Evolutionary conservation across 2,797 vertebrate genomes (phyloP), one percentile per base, ranked within the genome.

Genomic region (Halcyon chelicuti): DNA sequence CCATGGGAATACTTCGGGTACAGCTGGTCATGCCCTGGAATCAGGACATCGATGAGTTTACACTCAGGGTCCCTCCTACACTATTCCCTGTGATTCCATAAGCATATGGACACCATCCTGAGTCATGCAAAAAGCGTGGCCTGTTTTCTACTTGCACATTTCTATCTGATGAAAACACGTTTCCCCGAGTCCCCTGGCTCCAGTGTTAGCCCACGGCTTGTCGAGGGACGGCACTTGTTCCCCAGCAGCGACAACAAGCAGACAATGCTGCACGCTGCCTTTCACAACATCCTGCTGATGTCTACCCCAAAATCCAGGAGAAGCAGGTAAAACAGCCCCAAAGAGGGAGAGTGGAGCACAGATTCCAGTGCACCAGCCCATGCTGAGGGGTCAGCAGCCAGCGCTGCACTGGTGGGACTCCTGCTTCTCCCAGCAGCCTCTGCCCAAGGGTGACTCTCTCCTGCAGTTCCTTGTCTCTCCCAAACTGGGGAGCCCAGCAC

Each of bases 291-390:
- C 9, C 26, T 16, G 37, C 10, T 7, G 2, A 5, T 2, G 6
- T 3, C 37, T 33, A 4, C 17, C 8, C 44, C 31, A 5, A n/a
- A 22, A 68, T 29, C 71, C 62, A 7, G 2, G 54, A 40, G 52
- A 18, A 20, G 60, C 0, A 10, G 55, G 3, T 26, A 12, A 42
- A 65, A 14, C 7, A 23, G 49, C 42, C 4, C 29, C 8, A 9
- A 16, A 26, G 22, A 3, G 19, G n/a, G 49, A 61, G 54, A 17
- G 14, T 4, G 20, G 15, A 17, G 12, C 4, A 3, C 0, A 0
- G 4, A 5, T 16, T 5, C 10, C 17, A 1, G 8, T 0, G 3
- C 1, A 3, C 19, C 40, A 6, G 51, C 33, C 14, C 1, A 1
- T 7, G 25, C 20, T 20, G 17, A 9, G 23, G 1, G 3, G 15